phyloP scores from a whole-genome alignment of 1,140 invertebrate species.

The Metaphire vulgaris region DNA sequence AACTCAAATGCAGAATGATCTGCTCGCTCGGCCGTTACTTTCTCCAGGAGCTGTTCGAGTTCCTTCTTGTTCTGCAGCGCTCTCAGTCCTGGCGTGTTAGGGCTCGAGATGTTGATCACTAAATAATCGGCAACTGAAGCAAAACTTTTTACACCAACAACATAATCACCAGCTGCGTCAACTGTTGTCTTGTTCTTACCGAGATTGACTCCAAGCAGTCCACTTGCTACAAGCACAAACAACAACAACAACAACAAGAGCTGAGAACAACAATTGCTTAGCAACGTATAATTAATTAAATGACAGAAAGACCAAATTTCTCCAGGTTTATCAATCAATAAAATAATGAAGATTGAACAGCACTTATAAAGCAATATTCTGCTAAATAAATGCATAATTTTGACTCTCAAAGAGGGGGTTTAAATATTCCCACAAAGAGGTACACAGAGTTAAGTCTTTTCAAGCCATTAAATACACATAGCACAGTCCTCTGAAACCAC shows the following conservation, averaged over 20 bases:
- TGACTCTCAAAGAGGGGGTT: background rate
- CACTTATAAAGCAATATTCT: background rate
- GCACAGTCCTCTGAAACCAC: no score
- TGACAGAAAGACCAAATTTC: background rate
- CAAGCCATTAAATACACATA: no score
- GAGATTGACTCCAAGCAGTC: conserved; percentile 76
- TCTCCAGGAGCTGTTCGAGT: conserved; percentile 64
- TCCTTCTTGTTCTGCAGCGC: conserved; percentile 72
- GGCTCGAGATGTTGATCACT: conserved; percentile 59
- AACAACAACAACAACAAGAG: background rate
- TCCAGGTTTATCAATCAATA: background rate
- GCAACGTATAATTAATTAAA: background rate
- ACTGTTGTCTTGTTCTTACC: conserved; percentile 85
- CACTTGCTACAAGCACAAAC: conserved; percentile 10
- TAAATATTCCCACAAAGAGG: no score
- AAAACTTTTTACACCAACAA: conserved; percentile 53
- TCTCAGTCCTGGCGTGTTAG: conserved; percentile 89
- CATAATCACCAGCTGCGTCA: conserved; percentile 68
- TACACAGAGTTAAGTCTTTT: no score
- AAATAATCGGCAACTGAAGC: conserved; percentile 52
- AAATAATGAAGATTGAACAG: background rate
- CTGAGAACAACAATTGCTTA: no score
- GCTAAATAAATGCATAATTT: background rate
- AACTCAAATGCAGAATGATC: background rate
- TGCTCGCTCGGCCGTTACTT: conserved; percentile 55